Conservation (phyloP, 2,888 invertebrate genomes). For the Sclerodermus sp. region DNA sequence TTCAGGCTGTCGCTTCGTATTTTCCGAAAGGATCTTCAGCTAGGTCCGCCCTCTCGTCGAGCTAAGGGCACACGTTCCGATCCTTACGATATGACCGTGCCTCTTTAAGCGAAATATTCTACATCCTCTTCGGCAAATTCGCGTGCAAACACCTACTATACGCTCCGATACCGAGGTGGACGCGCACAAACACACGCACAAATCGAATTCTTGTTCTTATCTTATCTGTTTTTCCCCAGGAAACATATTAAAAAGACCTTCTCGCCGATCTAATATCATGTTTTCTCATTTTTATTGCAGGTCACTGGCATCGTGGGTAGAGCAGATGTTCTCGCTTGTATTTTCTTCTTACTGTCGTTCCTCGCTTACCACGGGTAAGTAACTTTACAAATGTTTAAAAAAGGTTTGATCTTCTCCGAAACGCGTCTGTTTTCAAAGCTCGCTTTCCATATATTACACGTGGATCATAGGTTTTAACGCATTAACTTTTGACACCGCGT, state of each 20-base stretch:
- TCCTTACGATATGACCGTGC: no score
- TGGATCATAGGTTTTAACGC: no score
- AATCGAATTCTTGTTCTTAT: background rate
- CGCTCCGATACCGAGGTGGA: no score
- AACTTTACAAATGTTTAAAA: background rate
- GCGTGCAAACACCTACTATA: no score
- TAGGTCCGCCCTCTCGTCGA: background rate
- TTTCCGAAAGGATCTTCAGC: slow-evolving; percentile 19
- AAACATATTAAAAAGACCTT: background rate
- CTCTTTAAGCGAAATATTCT: no score
- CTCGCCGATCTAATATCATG: background rate
- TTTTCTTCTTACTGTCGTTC: slow-evolving; percentile 80
- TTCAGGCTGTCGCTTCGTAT: slow-evolving; percentile 29
- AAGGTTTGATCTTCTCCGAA: no score
- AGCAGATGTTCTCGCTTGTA: slow-evolving; percentile 82
- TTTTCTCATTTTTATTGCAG: slow-evolving; percentile 59
- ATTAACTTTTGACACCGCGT: no score
- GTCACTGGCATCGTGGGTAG: slow-evolving; percentile 86
- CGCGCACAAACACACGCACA: no score
- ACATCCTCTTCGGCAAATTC: no score
- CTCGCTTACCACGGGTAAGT: slow-evolving; percentile 79
- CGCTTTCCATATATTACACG: no score
- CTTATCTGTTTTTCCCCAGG: slow-evolving; percentile 1
- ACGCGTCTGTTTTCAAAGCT: no score
- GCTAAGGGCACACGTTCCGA: no score